Base-by-base conservation (phyloP, 2,113 vertebrate genomes). In the Heloderma charlesbogerti region DNA sequence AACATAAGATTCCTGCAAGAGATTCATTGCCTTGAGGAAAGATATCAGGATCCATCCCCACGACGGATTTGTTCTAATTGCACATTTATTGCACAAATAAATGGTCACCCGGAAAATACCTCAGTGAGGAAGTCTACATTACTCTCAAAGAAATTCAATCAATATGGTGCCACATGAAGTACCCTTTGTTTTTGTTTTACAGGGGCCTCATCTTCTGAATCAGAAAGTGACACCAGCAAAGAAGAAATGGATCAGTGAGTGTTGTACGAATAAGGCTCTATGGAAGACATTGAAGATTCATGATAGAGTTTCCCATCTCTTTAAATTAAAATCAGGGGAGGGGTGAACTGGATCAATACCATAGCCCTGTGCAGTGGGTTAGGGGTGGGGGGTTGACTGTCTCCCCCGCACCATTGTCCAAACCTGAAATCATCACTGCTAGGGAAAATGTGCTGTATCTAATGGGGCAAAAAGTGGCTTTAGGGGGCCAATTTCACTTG, bases 201-300 rank as follows among this genome's bases (percentile, higher is more conserved):
- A 99, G 99, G 99, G 88, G 98, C 98, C 82, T 99, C 99, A 72
- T 99, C 99, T 92, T 99, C 99, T 67, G 99, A 99, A 60, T 99
- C 99, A 72, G 99, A 99, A 90, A 98, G 95, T 66, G 98, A 99
- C 81, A 96, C 95, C 88, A 93, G 90, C 91, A 97, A 97, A 96
- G 98, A 98, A 93, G 96, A 98, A 92, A 97, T 98, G 97, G 96
- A 97, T 95, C 97, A 97, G 99, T 99, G 97, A 98, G 98, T 98
- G 96, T 91, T 92, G 93, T 80, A 94, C 96, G 71, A 37, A 48
- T 74, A 82, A 45, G 74, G 3, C 88, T 8, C 16, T 84, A 1
- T 10, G 43, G 20, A 80, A 90, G 45, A 85, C 71, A 79, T 4
- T 89, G 40, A 27, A 74, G 22, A 91, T 80, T 27, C 45, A 71